Base-by-base conservation (phyloP, 2,888 invertebrate genomes). In the Dicroscelio sp. region DNA sequence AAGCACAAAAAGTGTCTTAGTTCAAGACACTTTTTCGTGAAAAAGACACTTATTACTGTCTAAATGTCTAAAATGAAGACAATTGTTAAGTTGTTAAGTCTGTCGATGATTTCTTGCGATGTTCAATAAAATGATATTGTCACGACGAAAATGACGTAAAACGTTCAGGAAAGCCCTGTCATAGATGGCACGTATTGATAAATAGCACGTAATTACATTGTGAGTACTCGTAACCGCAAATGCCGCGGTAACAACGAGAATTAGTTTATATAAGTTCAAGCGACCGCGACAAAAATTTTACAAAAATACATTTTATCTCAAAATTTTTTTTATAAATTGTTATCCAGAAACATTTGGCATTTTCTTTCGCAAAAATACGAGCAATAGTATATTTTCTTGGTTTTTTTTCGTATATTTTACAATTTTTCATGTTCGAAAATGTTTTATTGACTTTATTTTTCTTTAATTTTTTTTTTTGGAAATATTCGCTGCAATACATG, bases 131-230 rank as follows among this genome's bases (percentile, higher is more conserved):
- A 78, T 87, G 79, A 78, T 52, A 60, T 38, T 75, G 23, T 83
- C 88, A 88, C 73, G 58, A 85, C 31, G 55, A 82, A 86, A 76
- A 65, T 91, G 86, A 91, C 91, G 88, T 86, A 83, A 82, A 91
- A 73, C 83, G 67, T 78, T 85, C 83, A 88, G 82, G 86, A 91
- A 91, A 91, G 88, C 88, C 78, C 90, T 65, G 88, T 67, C 55
- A 86, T 69, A 83, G 91, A 91, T 91, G 86, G 75, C 86, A 88
- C 86, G 88, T 86, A 91, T 91, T 82, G 91, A 91, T 91, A 91
- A 88, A 86, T 86, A 83, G 75, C 67, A 86, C 75, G 75, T 91
- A 91, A 88, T 91, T 91, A 76, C 30, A 88, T 83, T 86, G 83
- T 88, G 86, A 91, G 86, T 79, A 88, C 86, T 91, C 76, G 88